Evolutionary conservation across 2,888 invertebrate species (phyloP).

Genomic region (Sinhomidia bicolor): DNA sequence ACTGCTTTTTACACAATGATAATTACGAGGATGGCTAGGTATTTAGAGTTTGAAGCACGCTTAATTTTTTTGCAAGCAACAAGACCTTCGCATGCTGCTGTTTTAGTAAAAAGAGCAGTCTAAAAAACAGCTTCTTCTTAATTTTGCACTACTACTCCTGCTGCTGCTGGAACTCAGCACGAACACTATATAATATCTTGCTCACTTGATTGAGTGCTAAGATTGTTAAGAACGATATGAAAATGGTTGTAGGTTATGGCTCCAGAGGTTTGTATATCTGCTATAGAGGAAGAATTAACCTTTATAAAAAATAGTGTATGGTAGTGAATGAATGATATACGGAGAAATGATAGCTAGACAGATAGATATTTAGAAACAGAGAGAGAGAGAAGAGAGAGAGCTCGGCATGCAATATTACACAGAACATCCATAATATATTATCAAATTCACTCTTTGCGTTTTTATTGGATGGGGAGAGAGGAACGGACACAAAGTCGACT

Average conservation of each 20-base stretch:
- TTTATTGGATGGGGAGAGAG: conserved; percentile 3
- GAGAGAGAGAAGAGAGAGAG: background rate
- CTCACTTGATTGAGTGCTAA: conserved; percentile 40
- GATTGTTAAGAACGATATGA: conserved; percentile 1
- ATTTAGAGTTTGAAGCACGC: conserved; percentile 11
- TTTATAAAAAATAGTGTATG: conserved; percentile 13
- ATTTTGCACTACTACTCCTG: background rate
- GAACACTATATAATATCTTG: background rate
- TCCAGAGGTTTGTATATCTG: background rate
- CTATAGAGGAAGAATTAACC: background rate
- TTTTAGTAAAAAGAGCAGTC: too few species aligned
- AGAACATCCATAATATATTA: conserved; percentile 33
- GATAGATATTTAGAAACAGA: too few species aligned
- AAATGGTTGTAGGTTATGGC: conserved; percentile 32
- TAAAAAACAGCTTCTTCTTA: conserved; percentile 20
- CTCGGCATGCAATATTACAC: conserved; percentile 21
- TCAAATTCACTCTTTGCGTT: background rate
- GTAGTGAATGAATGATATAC: conserved; percentile 20
- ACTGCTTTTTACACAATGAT: background rate
- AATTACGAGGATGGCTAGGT: background rate
- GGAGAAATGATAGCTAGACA: conserved; percentile 27
- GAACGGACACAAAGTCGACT: background rate
- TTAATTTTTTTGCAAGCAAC: conserved; percentile 27
- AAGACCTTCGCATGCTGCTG: conserved; percentile 22
- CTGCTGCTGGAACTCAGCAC: conserved; percentile 22